Conservation (phyloP, 2,113 vertebrate genomes). For the Callipepla californica region DNA sequence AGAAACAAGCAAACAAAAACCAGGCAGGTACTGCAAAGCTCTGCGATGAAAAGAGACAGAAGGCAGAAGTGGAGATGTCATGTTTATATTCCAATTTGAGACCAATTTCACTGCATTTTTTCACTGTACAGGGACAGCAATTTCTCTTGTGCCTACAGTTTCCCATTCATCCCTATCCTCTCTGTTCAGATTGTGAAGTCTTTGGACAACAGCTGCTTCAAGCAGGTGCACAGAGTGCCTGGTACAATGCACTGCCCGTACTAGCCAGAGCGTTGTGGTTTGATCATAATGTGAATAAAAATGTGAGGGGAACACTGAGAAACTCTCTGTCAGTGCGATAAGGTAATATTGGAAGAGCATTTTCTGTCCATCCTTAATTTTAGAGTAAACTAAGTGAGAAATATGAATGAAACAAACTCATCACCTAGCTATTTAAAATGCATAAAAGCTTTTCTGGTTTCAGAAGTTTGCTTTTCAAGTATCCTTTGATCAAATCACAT, state of each 20-base stretch:
- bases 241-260: background rate
- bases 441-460: background rate
- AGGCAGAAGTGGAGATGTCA: background rate
- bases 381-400: background rate
- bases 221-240: background rate
- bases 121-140: background rate
- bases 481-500: background rate
- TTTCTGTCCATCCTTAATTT: background rate
- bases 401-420: background rate
- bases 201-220: background rate
- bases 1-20: background rate
- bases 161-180: background rate
- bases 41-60: background rate
- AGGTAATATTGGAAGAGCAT: background rate
- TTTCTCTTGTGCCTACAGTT: background rate
- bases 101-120: background rate
- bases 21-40: background rate
- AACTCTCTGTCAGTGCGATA: background rate
- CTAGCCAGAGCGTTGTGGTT: background rate
- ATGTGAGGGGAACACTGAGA: background rate
- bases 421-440: background rate
- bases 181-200: background rate
- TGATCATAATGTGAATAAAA: background rate
- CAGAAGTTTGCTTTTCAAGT: background rate
- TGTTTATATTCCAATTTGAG: background rate